Base-by-base conservation (phyloP, 2,113 vertebrate genomes). In the Xiphophorus maculatus region DNA sequence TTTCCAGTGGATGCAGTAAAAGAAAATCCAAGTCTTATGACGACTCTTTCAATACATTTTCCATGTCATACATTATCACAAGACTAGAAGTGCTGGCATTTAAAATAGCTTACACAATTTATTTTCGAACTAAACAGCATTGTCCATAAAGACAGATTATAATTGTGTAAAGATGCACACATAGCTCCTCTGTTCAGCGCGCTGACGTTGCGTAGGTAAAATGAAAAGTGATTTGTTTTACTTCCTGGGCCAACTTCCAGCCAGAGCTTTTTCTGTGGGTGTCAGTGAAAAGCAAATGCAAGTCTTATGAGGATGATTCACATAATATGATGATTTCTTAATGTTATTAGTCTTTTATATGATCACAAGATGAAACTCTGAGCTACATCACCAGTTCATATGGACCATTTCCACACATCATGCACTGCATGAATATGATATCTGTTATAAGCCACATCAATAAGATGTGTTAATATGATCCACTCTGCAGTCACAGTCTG, bases 301-400 rank as follows among this genome's bases (percentile, higher is more conserved):
- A 91, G 89, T 91, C 90, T 91, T 91, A 91, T 91, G 89, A 91
- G 86, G 77, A 84, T 86, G 89, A 91, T 90, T 89, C 87, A 81
- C 82, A 89, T 91, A 89, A 93, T 85, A 42, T 25, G 77, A 87
- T 90, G 85, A 91, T 91, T 91, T 86, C 85, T 76, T 93, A 84
- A 93, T 83, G 88, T 83, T 77, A 70, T 91, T 93, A 91, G 81
- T 89, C 81, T 73, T 89, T 90, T 88, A 89, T 69, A 80, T 71
- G 90, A 93, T 93, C 89, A 91, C 91, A 93, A 93, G 91, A 91
- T 88, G 84, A 72, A 76, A 74, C 79, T 80, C 60, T 68, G 81
- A 62, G 82, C 87, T 81, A 42, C 83, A 79, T 85, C 87, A 85
- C 71, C 87, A 82, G 87, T 84, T 90, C 83, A 75, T 85, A 74